A percentile compares a stretch with the other conserved stretches of the same genome.
phyloP scores from a whole-genome alignment of 2,797 vertebrate species.

The Hephaestus fuliginosus region DNA sequence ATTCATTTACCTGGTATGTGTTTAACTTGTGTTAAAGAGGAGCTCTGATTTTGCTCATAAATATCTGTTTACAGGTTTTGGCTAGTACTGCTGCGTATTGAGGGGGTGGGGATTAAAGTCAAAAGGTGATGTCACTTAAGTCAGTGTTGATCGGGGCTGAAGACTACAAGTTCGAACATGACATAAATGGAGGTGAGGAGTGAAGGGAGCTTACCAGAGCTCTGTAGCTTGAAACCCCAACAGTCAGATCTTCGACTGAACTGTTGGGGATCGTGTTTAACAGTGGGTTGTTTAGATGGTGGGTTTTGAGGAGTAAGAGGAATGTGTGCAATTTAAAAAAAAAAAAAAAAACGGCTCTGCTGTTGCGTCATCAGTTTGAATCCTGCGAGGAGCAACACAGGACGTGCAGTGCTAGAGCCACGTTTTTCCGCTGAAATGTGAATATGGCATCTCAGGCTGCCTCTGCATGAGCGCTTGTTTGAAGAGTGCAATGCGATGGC shows the following conservation, averaged over 20 bases:
- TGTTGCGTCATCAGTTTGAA: not conserved
- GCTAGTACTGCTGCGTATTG: not conserved
- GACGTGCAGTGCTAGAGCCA: not conserved
- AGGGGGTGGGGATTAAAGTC: too few relatives aligned
- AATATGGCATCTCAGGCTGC: constrained; percentile 1
- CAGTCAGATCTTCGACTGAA: not conserved
- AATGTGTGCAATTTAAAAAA: not conserved
- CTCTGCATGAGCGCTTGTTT: constrained; percentile 17
- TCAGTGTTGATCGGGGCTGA: not conserved
- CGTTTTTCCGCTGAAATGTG: constrained; percentile 25
- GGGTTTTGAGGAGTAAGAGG: not conserved
- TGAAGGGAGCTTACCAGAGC: not conserved
- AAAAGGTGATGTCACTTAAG: not conserved
- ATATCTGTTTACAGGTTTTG: not conserved
- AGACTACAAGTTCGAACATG: not conserved
- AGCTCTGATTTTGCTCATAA: not conserved
- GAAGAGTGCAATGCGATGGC: not conserved
- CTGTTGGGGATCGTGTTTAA: not conserved
- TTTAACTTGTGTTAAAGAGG: not conserved
- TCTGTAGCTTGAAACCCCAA: not conserved
- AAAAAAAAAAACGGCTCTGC: not conserved
- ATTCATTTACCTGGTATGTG: not conserved
- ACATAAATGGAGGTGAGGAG: not conserved
- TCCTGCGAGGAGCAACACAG: not conserved
- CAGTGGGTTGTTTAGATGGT: not conserved